These are phyloP conservation scores for Amblyopsis hoosieri DNA, from an alignment of 2,797 vertebrate species.

Conservation along the genomic window DNA sequence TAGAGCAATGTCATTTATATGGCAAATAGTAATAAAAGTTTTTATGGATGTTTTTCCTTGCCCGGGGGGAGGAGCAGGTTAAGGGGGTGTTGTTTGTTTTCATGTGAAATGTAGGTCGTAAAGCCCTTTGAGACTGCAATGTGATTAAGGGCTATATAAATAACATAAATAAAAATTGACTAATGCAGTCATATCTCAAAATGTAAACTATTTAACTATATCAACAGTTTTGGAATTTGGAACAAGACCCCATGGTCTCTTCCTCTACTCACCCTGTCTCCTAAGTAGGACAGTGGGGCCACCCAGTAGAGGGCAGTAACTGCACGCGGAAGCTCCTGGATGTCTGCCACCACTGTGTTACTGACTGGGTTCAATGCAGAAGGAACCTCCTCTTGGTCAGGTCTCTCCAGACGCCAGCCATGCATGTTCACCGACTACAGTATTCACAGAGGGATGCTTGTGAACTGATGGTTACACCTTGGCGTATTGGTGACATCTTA, in stretches of 20 bases:
- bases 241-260: not conserved
- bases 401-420: conserved; percentile 83
- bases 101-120: too few relatives aligned
- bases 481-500: too few relatives aligned
- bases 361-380: conserved; percentile 87
- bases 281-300: conserved; percentile 86
- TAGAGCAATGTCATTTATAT: too few relatives aligned
- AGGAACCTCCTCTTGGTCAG: conserved; percentile 73
- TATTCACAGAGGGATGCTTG: not conserved
- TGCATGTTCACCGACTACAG: conserved; percentile 88
- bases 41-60: too few relatives aligned
- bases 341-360: conserved; percentile 87
- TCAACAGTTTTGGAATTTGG: not conserved
- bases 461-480: not conserved
- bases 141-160: not conserved
- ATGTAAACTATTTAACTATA: not conserved
- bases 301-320: conserved; percentile 85
- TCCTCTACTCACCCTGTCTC: conserved; percentile 82
- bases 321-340: conserved; percentile 86
- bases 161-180: not conserved
- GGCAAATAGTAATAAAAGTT: too few relatives aligned
- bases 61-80: too few relatives aligned
- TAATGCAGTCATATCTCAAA: not conserved
- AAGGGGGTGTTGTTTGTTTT: too few relatives aligned
- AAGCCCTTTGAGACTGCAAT: too few relatives aligned